These are phyloP conservation scores for Lepidocyrtinus sp. DNA, from an alignment of 2,888 invertebrate genomes.

Conservation along the genomic window DNA sequence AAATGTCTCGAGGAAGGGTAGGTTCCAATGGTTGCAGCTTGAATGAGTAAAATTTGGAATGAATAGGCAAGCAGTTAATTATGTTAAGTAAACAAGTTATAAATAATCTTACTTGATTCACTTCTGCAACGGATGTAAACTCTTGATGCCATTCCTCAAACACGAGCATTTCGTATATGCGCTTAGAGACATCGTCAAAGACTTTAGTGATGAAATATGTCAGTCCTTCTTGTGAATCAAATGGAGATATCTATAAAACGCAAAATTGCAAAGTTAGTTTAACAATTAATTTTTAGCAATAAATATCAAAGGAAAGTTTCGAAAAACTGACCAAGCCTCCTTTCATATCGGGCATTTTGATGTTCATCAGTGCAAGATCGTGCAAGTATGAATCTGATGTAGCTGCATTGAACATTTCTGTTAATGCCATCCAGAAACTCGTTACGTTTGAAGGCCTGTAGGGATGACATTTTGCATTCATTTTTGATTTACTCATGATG, in stretches of 20 bases:
- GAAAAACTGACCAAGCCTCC: neutral
- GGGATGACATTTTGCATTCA: too few relatives aligned
- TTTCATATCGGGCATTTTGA: slow-evolving; percentile 43
- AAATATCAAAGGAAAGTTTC: too few relatives aligned
- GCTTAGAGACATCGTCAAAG: slow-evolving; percentile 59
- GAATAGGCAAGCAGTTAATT: neutral
- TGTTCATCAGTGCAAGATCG: slow-evolving; percentile 65
- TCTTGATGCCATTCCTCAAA: slow-evolving; percentile 62
- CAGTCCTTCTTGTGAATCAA: slow-evolving; percentile 48
- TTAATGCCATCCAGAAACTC: slow-evolving; percentile 62
- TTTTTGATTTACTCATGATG: too few relatives aligned
- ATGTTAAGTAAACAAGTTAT: neutral
- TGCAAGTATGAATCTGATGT: slow-evolving; percentile 57
- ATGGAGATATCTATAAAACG: too few relatives aligned
- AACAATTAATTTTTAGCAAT: too few relatives aligned
- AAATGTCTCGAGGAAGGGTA: slow-evolving; percentile 37
- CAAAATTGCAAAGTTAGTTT: too few relatives aligned
- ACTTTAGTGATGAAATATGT: slow-evolving; percentile 56
- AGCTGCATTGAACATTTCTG: slow-evolving; percentile 59
- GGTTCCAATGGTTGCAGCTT: slow-evolving; percentile 55
- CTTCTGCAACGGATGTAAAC: slow-evolving; percentile 35
- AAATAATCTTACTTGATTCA: slow-evolving; percentile 29
- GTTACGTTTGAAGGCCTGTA: slow-evolving; percentile 35
- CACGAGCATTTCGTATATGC: slow-evolving; percentile 64
- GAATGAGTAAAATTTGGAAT: neutral